These are phyloP conservation scores for Lophotis ruficrista DNA, from an alignment of 2,113 vertebrate genomes.

Conservation along the genomic window DNA sequence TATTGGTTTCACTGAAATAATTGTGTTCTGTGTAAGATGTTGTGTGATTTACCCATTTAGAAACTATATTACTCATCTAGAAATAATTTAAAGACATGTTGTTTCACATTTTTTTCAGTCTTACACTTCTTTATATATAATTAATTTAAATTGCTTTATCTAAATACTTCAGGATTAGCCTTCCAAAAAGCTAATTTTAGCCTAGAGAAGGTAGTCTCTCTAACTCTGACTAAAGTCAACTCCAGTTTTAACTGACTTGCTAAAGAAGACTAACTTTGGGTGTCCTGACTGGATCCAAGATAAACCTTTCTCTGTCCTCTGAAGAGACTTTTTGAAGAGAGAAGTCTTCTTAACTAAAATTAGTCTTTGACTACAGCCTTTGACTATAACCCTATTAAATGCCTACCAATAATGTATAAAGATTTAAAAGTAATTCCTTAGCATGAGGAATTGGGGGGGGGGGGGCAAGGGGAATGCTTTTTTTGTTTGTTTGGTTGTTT, in stretches of 20 bases:
- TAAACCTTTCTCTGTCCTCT: not conserved
- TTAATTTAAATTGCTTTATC: not conserved
- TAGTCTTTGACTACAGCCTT: not conserved
- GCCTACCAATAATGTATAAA: not conserved
- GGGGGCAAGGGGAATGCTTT: not conserved
- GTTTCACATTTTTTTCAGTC: not conserved
- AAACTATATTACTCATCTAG: not conserved
- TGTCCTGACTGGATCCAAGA: not conserved
- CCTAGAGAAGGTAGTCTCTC: not conserved
- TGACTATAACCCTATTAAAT: not conserved
- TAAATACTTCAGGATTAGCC: not conserved
- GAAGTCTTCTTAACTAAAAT: not conserved
- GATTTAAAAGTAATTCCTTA: not conserved
- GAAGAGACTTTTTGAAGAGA: not conserved
- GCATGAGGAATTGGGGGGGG: rapidly evolving
- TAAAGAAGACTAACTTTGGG: not conserved
- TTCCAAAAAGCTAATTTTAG: not conserved
- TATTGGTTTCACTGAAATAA: not conserved
- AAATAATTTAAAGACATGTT: not conserved
- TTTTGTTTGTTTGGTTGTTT: not conserved
- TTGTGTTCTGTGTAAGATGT: not conserved
- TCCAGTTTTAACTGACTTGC: not conserved
- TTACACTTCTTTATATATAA: not conserved
- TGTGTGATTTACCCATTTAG: not conserved
- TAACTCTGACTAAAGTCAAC: not conserved